Evolutionary conservation across 2,113 vertebrate species (phyloP).

Genomic region (Cyphomyrus plagiostoma): DNA sequence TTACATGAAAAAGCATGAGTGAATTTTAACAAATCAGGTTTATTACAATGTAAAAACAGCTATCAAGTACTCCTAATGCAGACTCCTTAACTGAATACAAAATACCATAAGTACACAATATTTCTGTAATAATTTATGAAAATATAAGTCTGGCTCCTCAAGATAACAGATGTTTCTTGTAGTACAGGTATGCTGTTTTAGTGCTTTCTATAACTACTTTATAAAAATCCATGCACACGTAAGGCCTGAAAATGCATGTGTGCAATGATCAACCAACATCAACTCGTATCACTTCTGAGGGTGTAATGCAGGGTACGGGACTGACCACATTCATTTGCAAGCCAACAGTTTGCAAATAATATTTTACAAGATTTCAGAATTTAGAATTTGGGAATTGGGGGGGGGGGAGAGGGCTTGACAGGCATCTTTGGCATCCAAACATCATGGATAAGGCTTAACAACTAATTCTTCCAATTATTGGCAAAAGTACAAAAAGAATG

Average conservation of each 20-base stretch:
- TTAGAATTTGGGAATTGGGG: neutral
- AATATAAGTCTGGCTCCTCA: neutral
- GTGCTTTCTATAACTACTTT: neutral
- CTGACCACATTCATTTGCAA: neutral
- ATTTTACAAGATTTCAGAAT: neutral
- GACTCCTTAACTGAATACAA: slow-evolving; percentile 7
- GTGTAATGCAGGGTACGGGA: neutral
- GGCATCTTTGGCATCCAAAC: slow-evolving; percentile 46
- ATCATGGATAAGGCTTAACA: slow-evolving; percentile 23
- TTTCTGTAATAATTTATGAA: slow-evolving; percentile 11
- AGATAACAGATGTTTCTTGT: slow-evolving; percentile 48
- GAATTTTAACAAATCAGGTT: slow-evolving; percentile 46
- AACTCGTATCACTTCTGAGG: neutral
- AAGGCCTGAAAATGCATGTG: neutral
- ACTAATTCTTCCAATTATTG: slow-evolving; percentile 12
- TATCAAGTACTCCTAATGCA: slow-evolving; percentile 37
- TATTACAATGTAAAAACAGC: slow-evolving; percentile 52
- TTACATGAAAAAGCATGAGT: slow-evolving; percentile 56
- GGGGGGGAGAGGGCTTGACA: slow-evolving; percentile 21
- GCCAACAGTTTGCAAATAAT: neutral
- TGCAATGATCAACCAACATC: neutral
- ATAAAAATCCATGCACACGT: neutral
- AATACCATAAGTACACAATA: neutral
- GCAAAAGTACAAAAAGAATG: slow-evolving; percentile 5
- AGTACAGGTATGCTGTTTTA: slow-evolving; percentile 28